A percentile compares a stretch with the other conserved stretches of the same genome.
These are phyloP conservation scores for Colius striatus DNA, from an alignment of 2,113 vertebrate genomes.

Conservation along the genomic window DNA sequence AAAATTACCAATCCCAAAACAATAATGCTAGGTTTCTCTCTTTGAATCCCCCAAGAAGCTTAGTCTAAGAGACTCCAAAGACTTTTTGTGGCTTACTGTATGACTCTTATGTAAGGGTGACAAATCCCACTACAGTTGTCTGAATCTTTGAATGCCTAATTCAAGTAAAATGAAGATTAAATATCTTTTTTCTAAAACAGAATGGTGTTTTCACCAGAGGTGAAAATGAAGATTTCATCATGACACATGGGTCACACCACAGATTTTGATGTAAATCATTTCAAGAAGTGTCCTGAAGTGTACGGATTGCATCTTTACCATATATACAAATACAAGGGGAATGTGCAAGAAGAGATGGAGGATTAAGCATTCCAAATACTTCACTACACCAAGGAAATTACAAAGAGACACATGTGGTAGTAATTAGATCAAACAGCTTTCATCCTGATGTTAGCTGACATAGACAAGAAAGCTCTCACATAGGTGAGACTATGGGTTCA, in stretches of 20 bases:
- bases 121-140: not conserved
- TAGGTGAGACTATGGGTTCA: not conserved
- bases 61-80: not conserved
- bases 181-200: not conserved
- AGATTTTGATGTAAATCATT: not conserved
- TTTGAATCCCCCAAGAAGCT: not conserved
- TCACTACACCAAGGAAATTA: not conserved
- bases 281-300: not conserved
- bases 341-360: not conserved
- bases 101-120: not conserved
- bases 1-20: not conserved
- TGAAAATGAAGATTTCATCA: not conserved
- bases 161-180: not conserved
- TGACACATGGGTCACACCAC: not conserved
- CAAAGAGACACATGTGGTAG: not conserved
- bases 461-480: not conserved
- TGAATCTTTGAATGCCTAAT: not conserved
- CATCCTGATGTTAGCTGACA: not conserved
- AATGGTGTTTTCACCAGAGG: not conserved
- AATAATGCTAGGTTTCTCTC: not conserved
- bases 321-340: not conserved
- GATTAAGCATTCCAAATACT: not conserved
- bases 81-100: accelerated
- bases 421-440: not conserved
- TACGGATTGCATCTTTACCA: not conserved